Percentiles rank a stretch among this genome's conserved stretches.
Evolutionary conservation across 2,888 invertebrate genomes (phyloP).

Genomic region (Synergus japonicus): DNA sequence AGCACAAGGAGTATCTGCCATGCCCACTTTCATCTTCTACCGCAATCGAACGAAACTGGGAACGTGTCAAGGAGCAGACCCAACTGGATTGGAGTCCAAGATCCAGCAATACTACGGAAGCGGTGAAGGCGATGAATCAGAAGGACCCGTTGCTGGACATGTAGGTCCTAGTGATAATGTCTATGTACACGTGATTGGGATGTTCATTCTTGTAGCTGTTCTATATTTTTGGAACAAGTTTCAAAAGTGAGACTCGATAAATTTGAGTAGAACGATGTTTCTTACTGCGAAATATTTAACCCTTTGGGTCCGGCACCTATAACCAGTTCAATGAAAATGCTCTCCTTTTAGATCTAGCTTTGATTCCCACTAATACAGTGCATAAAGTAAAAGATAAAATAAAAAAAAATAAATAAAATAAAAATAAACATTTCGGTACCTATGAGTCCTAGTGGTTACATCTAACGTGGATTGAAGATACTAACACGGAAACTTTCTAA

Average conservation of each 20-base stretch:
- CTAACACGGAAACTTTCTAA: too few relatives aligned
- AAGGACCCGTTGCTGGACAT: constrained; percentile 87
- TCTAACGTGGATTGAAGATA: too few relatives aligned
- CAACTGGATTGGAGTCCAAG: constrained; percentile 89
- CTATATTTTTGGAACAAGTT: constrained; percentile 71
- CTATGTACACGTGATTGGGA: constrained; percentile 71
- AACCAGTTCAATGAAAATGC: too few relatives aligned
- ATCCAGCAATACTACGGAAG: constrained; percentile 90
- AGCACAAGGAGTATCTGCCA: constrained; percentile 93
- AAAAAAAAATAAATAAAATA: too few relatives aligned
- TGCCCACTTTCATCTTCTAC: constrained; percentile 99
- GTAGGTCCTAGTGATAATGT: constrained; percentile 80
- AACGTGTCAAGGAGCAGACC: constrained; percentile 92
- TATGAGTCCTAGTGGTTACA: too few relatives aligned
- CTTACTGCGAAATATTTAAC: not conserved
- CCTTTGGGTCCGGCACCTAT: too few relatives aligned
- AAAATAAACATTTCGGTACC: too few relatives aligned
- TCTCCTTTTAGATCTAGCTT: too few relatives aligned
- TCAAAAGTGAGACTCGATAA: constrained; percentile 52
- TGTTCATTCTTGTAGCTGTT: constrained; percentile 66
- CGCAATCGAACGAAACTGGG: constrained; percentile 93
- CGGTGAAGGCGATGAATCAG: constrained; percentile 82
- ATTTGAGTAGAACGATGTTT: not conserved
- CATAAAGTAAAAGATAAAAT: too few relatives aligned
- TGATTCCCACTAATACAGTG: too few relatives aligned